phyloP scores from a whole-genome alignment of 1,140 invertebrate species.

The Orius insidiosus region DNA sequence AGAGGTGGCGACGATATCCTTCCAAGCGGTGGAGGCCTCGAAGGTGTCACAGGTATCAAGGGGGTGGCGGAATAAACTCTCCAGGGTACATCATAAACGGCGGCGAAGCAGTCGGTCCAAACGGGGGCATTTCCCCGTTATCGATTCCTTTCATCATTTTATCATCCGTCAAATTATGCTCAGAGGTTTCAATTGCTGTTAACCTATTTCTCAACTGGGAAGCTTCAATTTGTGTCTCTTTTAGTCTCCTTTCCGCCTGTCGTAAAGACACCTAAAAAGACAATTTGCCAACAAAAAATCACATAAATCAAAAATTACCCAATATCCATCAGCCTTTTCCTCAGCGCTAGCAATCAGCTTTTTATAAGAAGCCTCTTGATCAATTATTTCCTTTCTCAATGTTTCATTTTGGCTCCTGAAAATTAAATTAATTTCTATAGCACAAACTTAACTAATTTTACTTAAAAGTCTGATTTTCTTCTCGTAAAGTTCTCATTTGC shows the following conservation, averaged over 20 bases:
- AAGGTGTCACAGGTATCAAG: slow-evolving; percentile 29
- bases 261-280: slow-evolving; percentile 38
- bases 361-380: slow-evolving; percentile 60
- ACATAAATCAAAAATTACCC: slow-evolving; percentile 34
- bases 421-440: slow-evolving; percentile 15
- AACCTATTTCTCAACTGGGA: slow-evolving; percentile 51
- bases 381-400: slow-evolving; percentile 56
- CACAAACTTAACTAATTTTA: slow-evolving; percentile 26
- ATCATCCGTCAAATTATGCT: slow-evolving; percentile 12
- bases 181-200: slow-evolving; percentile 35
- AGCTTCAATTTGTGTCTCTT: slow-evolving; percentile 56
- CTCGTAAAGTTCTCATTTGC: slow-evolving; percentile 54
- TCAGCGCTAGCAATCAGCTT: slow-evolving; percentile 52
- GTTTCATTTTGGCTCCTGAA: slow-evolving; percentile 49
- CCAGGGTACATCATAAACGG: slow-evolving; percentile 23
- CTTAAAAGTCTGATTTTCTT: slow-evolving; percentile 65
- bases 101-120: slow-evolving; percentile 15
- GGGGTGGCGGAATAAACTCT: slow-evolving; percentile 26
- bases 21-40: slow-evolving; percentile 40
- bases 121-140: slow-evolving; percentile 23
- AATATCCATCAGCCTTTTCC: slow-evolving; percentile 58
- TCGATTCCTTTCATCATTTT: slow-evolving; percentile 2
- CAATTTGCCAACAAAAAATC: not conserved
- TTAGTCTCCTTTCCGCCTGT: slow-evolving; percentile 52
- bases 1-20: slow-evolving; percentile 41